Base-by-base conservation (phyloP, 2,888 invertebrate genomes). In the Phalangium opilio region DNA sequence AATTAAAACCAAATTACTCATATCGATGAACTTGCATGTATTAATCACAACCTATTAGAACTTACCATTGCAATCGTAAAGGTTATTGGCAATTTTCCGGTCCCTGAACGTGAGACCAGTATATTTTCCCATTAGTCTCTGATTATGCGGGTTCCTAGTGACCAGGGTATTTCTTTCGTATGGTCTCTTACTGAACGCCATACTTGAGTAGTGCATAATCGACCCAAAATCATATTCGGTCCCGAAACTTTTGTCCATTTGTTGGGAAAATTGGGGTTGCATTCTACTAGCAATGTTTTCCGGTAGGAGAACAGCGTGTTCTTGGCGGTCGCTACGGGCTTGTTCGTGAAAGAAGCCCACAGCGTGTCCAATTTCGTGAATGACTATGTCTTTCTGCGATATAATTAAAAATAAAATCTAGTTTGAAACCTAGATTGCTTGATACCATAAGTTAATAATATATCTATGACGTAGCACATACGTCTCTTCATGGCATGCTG, bases 61-160 rank as follows among this genome's bases (percentile, higher is more conserved):
- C 47, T 45, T 50, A 51, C 53, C n/a, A 32, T 47, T 44, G 41
- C 59, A 59, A 3, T 45, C 39, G 48, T 59, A 59, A 53, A 59
- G 52, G 19, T 35, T 47, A 35, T 58, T 59, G 27, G 50, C 57
- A 2, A 59, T 45, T 21, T 56, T 58, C 21, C 45, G 50, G 45
- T 59, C 58, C 12, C 56, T 48, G 41, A 59, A 59, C 15, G 53
- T 56, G 15, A 59, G 50, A 1, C 55, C 58, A 10, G 51, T 38
- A 3, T 58, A 46, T 33, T 52, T 59, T 5, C 63, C 63, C 12
- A 64, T 60, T 3, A 57, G 47, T 2, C 58, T 50, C 41, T 64
- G 63, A 40, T 58, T 57, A 7, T 41, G 44, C 2, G 57, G 51
- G 47, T 63, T 55, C 21, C 48, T 53, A 0, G 63, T 60, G 11